These are phyloP conservation scores for Sander lucioperca DNA, from an alignment of 2,113 vertebrate species.

Conservation along the genomic window DNA sequence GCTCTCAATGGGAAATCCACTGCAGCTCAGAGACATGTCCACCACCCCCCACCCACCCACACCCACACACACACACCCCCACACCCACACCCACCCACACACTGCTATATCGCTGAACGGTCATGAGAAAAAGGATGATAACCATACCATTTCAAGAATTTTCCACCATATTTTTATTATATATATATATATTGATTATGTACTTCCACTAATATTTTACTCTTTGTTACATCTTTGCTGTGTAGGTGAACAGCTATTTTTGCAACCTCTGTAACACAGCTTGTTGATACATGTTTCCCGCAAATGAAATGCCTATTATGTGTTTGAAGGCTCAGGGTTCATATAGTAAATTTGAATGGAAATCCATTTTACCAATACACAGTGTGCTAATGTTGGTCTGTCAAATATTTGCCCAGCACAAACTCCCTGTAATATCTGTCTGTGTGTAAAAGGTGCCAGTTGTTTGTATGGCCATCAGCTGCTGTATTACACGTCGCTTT, in stretches of 20 bases:
- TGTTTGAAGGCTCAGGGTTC: constrained; percentile 1
- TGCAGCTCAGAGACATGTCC: constrained; percentile 39
- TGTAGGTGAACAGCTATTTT: not conserved
- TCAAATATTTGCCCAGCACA: constrained; percentile 10
- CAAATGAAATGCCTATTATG: too few relatives aligned
- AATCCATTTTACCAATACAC: not conserved
- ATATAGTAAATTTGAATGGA: not conserved
- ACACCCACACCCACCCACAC: not conserved
- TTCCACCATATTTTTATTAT: too few relatives aligned
- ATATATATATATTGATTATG: not conserved
- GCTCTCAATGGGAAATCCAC: constrained; percentile 42
- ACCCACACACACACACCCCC: not conserved
- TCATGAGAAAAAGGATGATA: not conserved
- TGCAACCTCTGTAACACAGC: not conserved
- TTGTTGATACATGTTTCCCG: too few relatives aligned
- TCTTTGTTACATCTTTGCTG: not conserved
- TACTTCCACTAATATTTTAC: not conserved
- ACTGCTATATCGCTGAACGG: not conserved
- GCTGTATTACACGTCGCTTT: not conserved
- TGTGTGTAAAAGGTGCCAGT: not conserved
- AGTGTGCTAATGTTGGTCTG: not conserved
- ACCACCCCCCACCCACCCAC: not conserved
- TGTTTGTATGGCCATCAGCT: not conserved
- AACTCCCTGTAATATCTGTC: not conserved
- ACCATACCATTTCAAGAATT: not conserved